These are phyloP conservation scores for Zelleria hepariella DNA, from an alignment of 2,888 invertebrate species.

Conservation along the genomic window DNA sequence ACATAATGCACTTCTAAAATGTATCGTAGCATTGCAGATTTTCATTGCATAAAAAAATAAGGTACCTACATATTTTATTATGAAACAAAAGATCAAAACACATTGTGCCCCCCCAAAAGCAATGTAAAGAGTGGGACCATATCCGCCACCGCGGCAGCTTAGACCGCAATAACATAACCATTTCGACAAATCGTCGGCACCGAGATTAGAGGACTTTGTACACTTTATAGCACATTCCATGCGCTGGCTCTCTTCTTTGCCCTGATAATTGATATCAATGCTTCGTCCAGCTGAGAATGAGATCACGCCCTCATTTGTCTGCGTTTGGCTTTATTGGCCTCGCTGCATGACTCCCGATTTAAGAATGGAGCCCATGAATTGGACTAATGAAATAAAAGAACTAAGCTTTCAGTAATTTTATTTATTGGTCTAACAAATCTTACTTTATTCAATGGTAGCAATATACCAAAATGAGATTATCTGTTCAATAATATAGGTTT, in stretches of 20 bases:
- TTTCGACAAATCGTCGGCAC: constrained; percentile 62
- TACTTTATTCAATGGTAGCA: neutral
- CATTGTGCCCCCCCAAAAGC: neutral
- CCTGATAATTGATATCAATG: constrained; percentile 66
- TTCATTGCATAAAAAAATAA: no score
- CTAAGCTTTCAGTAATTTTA: neutral
- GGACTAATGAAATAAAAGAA: constrained; percentile 2
- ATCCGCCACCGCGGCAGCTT: constrained; percentile 10
- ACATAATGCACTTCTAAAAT: no score
- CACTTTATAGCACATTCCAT: constrained; percentile 54
- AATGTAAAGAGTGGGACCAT: neutral
- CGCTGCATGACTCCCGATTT: constrained; percentile 31
- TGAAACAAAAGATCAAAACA: no score
- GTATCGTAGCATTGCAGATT: no score
- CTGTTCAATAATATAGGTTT: no score
- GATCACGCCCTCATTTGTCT: constrained; percentile 50
- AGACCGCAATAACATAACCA: constrained; percentile 69
- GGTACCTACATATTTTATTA: no score
- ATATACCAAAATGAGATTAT: no score
- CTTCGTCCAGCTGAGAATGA: constrained; percentile 41
- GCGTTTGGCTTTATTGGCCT: constrained; percentile 38
- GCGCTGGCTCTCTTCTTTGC: neutral
- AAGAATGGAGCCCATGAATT: constrained; percentile 1
- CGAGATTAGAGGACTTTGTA: constrained; percentile 65
- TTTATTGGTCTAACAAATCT: neutral